Evolutionary conservation across 2,888 invertebrate species (phyloP), one percentile per base, ranked within the genome.

Genomic region (Tetrapedia diversipes): DNA sequence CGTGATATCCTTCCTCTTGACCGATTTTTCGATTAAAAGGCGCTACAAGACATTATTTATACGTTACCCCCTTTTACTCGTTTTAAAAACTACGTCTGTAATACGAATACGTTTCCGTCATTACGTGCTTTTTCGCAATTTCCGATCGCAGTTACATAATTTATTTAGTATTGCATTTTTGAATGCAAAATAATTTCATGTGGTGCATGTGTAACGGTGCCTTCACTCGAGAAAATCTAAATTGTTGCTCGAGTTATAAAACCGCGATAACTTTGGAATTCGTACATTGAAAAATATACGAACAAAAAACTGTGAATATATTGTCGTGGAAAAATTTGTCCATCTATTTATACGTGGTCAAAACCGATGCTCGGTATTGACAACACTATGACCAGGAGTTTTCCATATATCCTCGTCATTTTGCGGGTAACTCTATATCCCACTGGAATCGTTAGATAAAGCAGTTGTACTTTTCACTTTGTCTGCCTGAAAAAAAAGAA

Each of bases 361-460:
- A 77, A 83, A 83, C 77, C 86, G 84, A 66, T 86, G 82, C 34
- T 73, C 77, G 68, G 80, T 78, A 63, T 83, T 72, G 82, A 83
- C 78, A 49, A 83, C 80, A 84, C 82, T 85, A 67, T 81, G 81
- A 63, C 70, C 75, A 19, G 85, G 82, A 76, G 76, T 81, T 83
- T 77, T 80, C 84, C 64, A 82, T 76, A 72, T 87, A 88, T 57
- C 81, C 86, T 71, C 87, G 86, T 86, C 89, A 88, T 49, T 79
- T 84, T 76, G 78, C 49, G 83, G 79, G 66, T 86, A 86, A 82
- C 60, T 61, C 45, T 86, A 77, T 86, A 87, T 67, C 81, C 73
- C 59, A 83, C 71, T 51, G 66, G 85, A 82, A 72, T 83, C 80
- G 41, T 81, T 77, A 70, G 86, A 84, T 73, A 80, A 82, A 68